Conservation (phyloP, 2,888 invertebrate genomes). For the Dexiosoma caninum region DNA sequence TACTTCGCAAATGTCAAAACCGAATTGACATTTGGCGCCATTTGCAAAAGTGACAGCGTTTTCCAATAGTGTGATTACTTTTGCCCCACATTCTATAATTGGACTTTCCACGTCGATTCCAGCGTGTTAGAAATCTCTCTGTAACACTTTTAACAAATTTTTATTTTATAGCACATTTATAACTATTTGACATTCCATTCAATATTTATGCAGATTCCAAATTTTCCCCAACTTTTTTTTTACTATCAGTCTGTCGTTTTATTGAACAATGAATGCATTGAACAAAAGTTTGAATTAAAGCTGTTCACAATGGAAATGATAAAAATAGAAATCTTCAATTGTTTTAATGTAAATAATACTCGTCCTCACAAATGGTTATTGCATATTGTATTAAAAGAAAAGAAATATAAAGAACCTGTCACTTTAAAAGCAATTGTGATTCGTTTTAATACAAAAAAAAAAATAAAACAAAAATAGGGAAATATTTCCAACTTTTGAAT, state of each 20-base stretch:
- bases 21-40: too few relatives aligned
- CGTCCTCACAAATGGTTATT: not conserved
- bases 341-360: not conserved
- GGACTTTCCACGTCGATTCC: too few relatives aligned
- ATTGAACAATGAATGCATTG: not conserved
- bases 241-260: not conserved
- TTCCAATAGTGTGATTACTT: too few relatives aligned
- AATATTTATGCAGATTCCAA: slow-evolving; percentile 20
- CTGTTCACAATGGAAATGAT: not conserved
- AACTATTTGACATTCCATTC: not conserved
- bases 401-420: not conserved
- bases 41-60: too few relatives aligned
- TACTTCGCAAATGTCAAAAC: too few relatives aligned
- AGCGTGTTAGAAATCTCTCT: too few relatives aligned
- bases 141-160: too few relatives aligned
- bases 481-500: too few relatives aligned
- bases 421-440: not conserved
- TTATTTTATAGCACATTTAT: not conserved
- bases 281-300: not conserved
- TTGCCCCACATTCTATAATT: too few relatives aligned
- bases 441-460: too few relatives aligned
- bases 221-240: too few relatives aligned
- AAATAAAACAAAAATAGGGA: too few relatives aligned
- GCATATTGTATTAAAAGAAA: not conserved
- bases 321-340: not conserved